Conservation (phyloP, 1,140 invertebrate species). For the Drosophila burlai region DNA sequence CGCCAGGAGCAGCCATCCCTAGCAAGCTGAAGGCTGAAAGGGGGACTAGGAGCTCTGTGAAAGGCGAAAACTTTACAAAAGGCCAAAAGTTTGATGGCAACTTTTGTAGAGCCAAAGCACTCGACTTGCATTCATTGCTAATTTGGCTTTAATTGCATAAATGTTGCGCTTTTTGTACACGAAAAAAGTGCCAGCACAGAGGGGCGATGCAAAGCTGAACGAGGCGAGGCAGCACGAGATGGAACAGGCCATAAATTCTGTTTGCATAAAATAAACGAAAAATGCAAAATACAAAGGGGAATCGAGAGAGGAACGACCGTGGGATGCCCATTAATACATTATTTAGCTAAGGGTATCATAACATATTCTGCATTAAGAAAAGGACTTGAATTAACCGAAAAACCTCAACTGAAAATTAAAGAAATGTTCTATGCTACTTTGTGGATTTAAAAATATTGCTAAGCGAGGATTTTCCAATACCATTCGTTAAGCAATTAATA, state of each 20-base stretch:
- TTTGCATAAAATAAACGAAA: conserved; percentile 56
- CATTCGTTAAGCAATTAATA: too few species aligned
- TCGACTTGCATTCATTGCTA: conserved; percentile 82
- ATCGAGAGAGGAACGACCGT: background rate
- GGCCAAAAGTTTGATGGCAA: conserved; percentile 82
- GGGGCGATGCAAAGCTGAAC: background rate
- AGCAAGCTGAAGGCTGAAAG: background rate
- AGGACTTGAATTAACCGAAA: background rate
- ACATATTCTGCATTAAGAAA: background rate
- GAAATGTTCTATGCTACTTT: background rate
- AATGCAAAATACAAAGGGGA: conserved; percentile 18
- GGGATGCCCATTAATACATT: background rate
- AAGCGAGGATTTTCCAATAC: too few species aligned
- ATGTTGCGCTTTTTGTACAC: conserved; percentile 80
- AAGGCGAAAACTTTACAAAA: conserved; percentile 79
- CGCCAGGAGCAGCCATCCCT: background rate
- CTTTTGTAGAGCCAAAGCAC: conserved; percentile 78
- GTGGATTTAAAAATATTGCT: background rate
- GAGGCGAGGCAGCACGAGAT: background rate
- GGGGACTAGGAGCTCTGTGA: conserved; percentile 31
- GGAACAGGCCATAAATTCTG: conserved; percentile 68
- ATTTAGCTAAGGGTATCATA: too few species aligned
- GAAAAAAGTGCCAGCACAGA: conserved; percentile 51
- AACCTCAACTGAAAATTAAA: background rate
- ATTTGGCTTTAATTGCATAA: conserved; percentile 84